Base-by-base conservation (phyloP, 2,888 invertebrate species). In the Drosophila merina region DNA sequence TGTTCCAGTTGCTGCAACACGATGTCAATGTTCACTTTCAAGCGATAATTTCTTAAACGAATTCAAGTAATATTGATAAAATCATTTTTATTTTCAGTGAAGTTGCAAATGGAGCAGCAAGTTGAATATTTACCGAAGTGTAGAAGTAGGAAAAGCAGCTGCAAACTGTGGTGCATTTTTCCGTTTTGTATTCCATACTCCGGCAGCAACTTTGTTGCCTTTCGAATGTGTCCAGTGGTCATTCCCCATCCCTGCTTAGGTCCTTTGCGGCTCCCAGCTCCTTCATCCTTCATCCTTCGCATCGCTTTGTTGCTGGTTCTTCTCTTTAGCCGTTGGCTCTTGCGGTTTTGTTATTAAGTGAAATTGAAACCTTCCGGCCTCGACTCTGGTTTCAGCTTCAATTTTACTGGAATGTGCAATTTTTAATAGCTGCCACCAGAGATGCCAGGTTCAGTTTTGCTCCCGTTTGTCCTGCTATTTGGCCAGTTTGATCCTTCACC, bases 361-460 rank as follows among this genome's bases (percentile, higher is more conserved):
- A 86, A 82, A 82, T 82, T 82, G 87, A 82, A 82, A 84, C 78
- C 76, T 73, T 76, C 72, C 81, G 66, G 66, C 72, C 74, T 74
- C 63, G 67, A 76, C 81, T 80, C 59, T 7, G 80, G 70, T 84
- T 81, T 72, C 73, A 72, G 83, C 80, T 76, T 78, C 75, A 55
- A 72, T 70, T 69, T 49, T 49, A 36, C 57, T 86, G 86, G 75
- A 81, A 86, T 86, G 77, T 81, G 72, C 85, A 77, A 66, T 84
- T 86, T 83, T 84, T 77, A 86, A 82, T 84, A 84, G 77, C 72
- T 55, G 6, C 33, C 59, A 57, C 31, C 50, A 58, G 42, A 44
- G 44, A 48, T 26, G 40, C 40, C 55, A 10, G 31, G 55, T 31
- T 60, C 10, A 45, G 55, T 47, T 70, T 62, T 54, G 51, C 52